Base-by-base conservation (phyloP, 2,797 vertebrate genomes). In the Apogon hyalosoma region DNA sequence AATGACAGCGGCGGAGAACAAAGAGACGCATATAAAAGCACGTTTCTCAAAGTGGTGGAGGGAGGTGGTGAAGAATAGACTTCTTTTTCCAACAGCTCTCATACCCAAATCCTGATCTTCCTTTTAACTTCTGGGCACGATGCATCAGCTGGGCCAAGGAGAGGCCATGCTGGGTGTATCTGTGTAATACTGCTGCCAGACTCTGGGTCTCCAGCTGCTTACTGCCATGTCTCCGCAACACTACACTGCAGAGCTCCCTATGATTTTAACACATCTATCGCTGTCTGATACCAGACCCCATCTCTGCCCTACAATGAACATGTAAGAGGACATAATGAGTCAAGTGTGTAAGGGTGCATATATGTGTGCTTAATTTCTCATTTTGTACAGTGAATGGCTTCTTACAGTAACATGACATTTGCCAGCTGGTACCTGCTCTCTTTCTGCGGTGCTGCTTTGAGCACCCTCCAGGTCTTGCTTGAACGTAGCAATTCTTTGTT, bases 181-280 rank as follows among this genome's bases (percentile, higher is more conserved):
- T 69, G 53, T 90, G 85, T 90, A 54, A 14, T 21, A 71, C 66
- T 6, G 46, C 41, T 41, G 89, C 81, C 11, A 90, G 86, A n/a
- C 75, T 69, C 15, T 64, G 69, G 19, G 54, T n/a, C 16, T 6
- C 24, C 9, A 4, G 66, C 51, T 7, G 79, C 74, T 46, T 85
- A 81, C 57, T 72, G 88, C 79, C 92, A 86, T 38, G 75, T n/a
- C 57, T 91, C 88, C n/a, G 57, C 49, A 11, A 70, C 74, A 52
- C 83, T 87, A 53, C 87, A 82, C 64, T 75, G 66, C 51, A 94
- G 78, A 46, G 59, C 66, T 7, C 69, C 64, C 38, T 52, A 74
- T 42, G 86, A 79, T 52, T 91, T 88, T 5, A 87, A 40, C 76
- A 92, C 85, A 71, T 94, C 88, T 11, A 78, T 73, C 70, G 93